Evolutionary conservation across 2,113 vertebrate genomes (phyloP), one percentile per base, ranked within the genome.

Genomic region (Tetrao urogallus): DNA sequence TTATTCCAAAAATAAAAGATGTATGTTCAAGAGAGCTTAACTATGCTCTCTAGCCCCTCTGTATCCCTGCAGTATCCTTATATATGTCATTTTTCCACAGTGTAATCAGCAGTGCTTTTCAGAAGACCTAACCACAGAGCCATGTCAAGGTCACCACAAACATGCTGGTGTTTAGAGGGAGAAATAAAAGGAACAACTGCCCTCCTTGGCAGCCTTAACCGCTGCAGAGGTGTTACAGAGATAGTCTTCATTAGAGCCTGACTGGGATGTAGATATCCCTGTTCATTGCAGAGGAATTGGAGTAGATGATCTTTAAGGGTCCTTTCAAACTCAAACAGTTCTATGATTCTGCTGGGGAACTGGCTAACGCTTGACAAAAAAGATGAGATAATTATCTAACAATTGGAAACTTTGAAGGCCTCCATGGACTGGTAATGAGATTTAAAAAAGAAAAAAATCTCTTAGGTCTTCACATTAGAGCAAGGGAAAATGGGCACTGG

Each of bases 101-200:
- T 79, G 90, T 70, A 85, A 94, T 95, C 93, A 89, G 58, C 89
- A 75, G 43, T 83, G 70, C 95, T 96, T 28, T 95, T 82, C 88
- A 86, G 93, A 61, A 91, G 94, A 72, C 75, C 40, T 82, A 85
- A 88, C 88, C 84, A 88, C 91, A 90, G 94, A 94, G 92, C 80
- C 82, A 48, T 34, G 6, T 34, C 76, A 89, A 93, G 92, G 86
- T 91, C 86, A 89, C 67, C 58, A 43, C 32, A 63, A 70, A 76
- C 43, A 64, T 82, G 74, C 63, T 74, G 82, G 64, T 43, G 45
- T 52, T 47, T 40, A n/a, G 89, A 57, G 38, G 45, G 60, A 28
- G 28, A 66, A 76, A 83, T 34, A 11, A 17, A 30, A 63, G 64
- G 67, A 10, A 8, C n/a, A 30, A 75, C 57, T 42, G 58, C 8